These are phyloP conservation scores for Calliphora vicina DNA, from an alignment of 1,140 invertebrate genomes.

Conservation along the genomic window DNA sequence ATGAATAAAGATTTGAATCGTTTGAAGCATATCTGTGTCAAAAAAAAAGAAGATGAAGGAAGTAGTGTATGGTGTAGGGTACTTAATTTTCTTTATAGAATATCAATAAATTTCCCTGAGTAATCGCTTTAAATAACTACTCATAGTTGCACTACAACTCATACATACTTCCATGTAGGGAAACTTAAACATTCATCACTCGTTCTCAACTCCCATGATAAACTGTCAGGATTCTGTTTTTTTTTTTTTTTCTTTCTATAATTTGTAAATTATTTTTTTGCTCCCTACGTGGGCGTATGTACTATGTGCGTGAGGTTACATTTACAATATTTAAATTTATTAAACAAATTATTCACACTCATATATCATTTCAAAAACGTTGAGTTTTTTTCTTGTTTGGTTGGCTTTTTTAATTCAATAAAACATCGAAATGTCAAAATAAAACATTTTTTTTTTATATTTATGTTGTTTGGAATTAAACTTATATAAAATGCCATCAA, in stretches of 20 bases:
- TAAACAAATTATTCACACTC: not conserved
- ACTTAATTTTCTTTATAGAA: too few species aligned
- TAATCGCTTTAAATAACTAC: too few species aligned
- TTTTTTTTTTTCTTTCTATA: not conserved
- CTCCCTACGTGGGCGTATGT: too few species aligned
- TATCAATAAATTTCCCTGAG: too few species aligned
- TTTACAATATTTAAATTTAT: not conserved
- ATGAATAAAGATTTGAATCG: too few species aligned
- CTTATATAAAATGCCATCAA: not conserved
- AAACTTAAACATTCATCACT: not conserved
- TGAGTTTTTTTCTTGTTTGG: not conserved
- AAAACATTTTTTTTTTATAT: not conserved
- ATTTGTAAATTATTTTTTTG: not conserved
- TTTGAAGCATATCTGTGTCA: too few species aligned
- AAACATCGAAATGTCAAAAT: slow-evolving; percentile 3
- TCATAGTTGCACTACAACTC: not conserved
- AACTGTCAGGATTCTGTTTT: not conserved
- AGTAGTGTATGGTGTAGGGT: too few species aligned
- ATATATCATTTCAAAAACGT: not conserved
- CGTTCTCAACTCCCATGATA: not conserved
- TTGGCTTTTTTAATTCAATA: not conserved
- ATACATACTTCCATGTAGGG: not conserved
- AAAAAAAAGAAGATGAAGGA: too few species aligned
- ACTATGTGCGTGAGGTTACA: too few species aligned
- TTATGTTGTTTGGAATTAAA: too few species aligned